Conservation (phyloP, 2,113 vertebrate species). For the Gallinago undulata region DNA sequence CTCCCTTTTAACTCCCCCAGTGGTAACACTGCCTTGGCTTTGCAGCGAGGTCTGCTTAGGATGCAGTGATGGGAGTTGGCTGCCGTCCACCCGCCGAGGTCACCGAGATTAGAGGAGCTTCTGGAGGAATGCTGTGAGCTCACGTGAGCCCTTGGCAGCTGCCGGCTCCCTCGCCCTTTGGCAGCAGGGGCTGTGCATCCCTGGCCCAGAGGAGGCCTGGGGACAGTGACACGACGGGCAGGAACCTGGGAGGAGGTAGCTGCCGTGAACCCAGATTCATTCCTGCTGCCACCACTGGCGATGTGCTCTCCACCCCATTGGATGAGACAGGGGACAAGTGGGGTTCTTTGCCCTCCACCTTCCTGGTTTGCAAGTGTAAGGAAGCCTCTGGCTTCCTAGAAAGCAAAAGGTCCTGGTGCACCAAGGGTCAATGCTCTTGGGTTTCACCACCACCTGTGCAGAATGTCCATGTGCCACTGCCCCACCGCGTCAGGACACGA, state of each 20-base stretch:
- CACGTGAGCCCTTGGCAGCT: background rate
- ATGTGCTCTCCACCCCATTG: rapidly evolving
- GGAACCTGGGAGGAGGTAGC: background rate
- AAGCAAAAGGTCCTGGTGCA: background rate
- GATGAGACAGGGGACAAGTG: background rate
- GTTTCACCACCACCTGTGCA: background rate
- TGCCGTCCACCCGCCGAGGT: background rate
- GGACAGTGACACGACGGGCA: background rate
- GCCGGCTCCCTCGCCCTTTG: background rate
- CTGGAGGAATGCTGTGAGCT: background rate
- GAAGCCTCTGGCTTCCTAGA: background rate
- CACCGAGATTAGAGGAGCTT: background rate
- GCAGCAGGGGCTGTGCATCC: background rate
- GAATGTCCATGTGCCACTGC: background rate
- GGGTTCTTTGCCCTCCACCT: background rate
- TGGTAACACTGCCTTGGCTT: background rate
- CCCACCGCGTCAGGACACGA: rapidly evolving
- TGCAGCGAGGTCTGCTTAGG: background rate
- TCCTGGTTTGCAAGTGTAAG: background rate
- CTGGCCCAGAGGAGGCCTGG: background rate
- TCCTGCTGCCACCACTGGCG: background rate
- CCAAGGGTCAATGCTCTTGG: background rate
- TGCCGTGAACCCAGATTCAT: rapidly evolving
- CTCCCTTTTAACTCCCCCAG: background rate
- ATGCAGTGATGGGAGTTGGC: background rate